Conservation (phyloP, 2,113 vertebrate species). For the Carassius gibelio region DNA sequence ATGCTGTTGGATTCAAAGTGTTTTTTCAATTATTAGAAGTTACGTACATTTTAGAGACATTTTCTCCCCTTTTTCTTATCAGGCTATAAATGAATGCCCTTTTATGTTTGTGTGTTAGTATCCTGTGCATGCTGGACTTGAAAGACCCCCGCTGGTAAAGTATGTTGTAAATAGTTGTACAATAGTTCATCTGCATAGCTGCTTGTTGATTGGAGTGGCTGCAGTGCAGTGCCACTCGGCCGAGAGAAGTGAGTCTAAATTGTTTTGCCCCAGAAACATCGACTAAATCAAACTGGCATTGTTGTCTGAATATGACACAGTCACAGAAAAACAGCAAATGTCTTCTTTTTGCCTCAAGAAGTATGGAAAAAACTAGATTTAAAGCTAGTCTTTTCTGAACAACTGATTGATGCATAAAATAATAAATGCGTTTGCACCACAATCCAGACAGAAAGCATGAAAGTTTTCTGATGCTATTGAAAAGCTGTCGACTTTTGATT, state of each 20-base stretch:
- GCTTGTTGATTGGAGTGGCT: constrained; percentile 31
- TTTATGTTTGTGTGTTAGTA: constrained; percentile 12
- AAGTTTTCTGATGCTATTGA: neutral
- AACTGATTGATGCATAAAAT: neutral
- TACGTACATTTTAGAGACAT: neutral
- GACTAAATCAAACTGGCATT: constrained; percentile 5
- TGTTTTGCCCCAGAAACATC: constrained; percentile 1
- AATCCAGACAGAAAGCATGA: neutral
- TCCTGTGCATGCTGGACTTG: constrained; percentile 60
- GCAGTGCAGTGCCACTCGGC: neutral
- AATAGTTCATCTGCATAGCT: constrained; percentile 42
- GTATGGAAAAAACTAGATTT: neutral
- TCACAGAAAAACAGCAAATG: neutral
- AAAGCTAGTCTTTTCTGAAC: neutral
- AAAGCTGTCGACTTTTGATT: constrained; percentile 9
- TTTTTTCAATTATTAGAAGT: constrained; percentile 23
- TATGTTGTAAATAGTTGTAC: constrained; percentile 46
- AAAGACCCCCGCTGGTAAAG: neutral
- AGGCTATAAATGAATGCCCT: neutral
- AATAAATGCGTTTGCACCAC: neutral
- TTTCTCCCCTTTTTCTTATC: constrained; percentile 10
- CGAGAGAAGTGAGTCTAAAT: constrained; percentile 2
- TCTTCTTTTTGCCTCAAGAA: neutral
- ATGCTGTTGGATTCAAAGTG: neutral
- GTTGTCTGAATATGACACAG: neutral